These are phyloP conservation scores for Drosophila borborema DNA, from an alignment of 2,888 invertebrate genomes.

Conservation along the genomic window DNA sequence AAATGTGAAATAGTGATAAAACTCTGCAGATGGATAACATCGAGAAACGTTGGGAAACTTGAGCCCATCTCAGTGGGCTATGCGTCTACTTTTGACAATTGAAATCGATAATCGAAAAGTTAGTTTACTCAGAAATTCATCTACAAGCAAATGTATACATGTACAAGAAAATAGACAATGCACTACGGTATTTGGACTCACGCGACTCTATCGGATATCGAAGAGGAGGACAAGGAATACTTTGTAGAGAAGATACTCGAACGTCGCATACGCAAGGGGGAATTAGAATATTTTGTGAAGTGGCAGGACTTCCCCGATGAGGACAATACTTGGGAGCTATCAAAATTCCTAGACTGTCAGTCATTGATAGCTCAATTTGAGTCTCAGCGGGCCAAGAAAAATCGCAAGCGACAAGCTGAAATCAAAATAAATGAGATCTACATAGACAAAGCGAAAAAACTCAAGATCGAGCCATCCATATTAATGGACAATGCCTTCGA, in stretches of 20 bases:
- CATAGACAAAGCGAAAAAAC: conserved; percentile 30
- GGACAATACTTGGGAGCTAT: conserved; percentile 47
- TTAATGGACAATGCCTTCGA: conserved; percentile 37
- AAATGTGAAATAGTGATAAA: neutral
- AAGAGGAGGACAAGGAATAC: conserved; percentile 8
- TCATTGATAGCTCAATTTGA: conserved; percentile 25
- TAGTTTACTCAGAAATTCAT: neutral
- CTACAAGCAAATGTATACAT: neutral
- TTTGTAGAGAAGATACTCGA: conserved; percentile 28
- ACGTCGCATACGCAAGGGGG: conserved; percentile 1
- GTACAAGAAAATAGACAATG: neutral
- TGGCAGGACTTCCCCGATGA: conserved; percentile 28
- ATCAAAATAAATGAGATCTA: conserved; percentile 17
- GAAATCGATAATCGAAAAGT: neutral
- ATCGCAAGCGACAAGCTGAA: conserved; percentile 13
- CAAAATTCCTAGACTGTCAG: conserved; percentile 9
- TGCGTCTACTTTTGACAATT: neutral
- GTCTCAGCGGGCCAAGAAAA: neutral
- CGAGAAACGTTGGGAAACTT: neutral
- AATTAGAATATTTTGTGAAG: conserved; percentile 32
- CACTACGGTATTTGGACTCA: neutral
- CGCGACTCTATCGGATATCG: neutral
- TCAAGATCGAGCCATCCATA: conserved; percentile 36
- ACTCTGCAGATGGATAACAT: neutral
- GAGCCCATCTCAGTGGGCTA: neutral